Percentiles rank a stretch among this genome's conserved stretches.
Evolutionary conservation across 2,113 vertebrate species (phyloP).

Genomic region (Menidia beryllina): DNA sequence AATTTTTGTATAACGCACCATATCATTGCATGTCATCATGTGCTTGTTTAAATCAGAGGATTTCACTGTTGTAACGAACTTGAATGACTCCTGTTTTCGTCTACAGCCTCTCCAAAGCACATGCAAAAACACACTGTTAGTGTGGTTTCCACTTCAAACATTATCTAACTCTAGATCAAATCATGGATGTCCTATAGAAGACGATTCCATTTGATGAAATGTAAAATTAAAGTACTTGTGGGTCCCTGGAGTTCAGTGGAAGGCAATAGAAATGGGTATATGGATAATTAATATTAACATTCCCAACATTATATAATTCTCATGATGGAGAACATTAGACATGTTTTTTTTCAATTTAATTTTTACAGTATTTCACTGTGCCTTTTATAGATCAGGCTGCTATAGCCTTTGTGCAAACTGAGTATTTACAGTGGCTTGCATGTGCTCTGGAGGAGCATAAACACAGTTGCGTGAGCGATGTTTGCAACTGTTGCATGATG

Average conservation of each 20-base stretch:
- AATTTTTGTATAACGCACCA: conserved; percentile 7
- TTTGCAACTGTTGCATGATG: conserved; percentile 4
- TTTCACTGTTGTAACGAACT: conserved; percentile 21
- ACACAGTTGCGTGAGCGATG: not conserved
- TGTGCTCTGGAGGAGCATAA: conserved; percentile 20
- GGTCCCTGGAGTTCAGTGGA: not conserved
- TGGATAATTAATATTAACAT: not conserved
- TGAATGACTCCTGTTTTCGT: conserved; percentile 1
- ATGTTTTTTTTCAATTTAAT: not conserved
- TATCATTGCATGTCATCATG: not conserved
- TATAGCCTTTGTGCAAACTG: not conserved
- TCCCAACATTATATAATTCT: not conserved
- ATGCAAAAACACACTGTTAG: conserved; percentile 18
- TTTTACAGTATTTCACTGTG: not conserved
- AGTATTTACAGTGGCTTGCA: not conserved
- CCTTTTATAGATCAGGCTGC: not conserved
- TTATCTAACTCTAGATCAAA: not conserved
- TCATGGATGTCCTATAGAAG: not conserved
- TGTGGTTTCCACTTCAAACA: not conserved
- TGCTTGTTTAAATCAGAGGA: conserved; percentile 15
- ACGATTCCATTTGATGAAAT: not conserved
- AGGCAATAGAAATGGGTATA: not conserved
- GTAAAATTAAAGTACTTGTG: not conserved
- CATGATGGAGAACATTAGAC: not conserved
- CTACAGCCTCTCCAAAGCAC: conserved; percentile 31